Evolutionary conservation across 2,888 invertebrate species (phyloP).

Genomic region (Hymenopus coronatus): DNA sequence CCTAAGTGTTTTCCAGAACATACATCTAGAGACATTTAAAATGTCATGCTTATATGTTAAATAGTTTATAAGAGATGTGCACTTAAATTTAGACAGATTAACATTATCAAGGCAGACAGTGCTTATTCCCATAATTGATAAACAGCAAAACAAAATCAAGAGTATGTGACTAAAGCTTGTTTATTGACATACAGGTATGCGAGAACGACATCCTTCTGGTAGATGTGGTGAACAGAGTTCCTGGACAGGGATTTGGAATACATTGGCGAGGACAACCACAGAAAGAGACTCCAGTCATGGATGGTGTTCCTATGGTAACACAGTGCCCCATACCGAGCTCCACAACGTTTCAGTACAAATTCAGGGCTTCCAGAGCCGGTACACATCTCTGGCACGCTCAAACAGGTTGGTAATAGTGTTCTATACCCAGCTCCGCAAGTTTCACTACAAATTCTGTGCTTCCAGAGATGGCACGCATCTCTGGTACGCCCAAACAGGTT

Average conservation of each 20-base stretch:
- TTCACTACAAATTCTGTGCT: constrained; percentile 1
- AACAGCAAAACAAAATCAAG: too few species aligned
- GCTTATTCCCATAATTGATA: too few species aligned
- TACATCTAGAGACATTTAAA: too few species aligned
- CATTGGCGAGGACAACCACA: constrained; percentile 54
- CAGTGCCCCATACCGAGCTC: constrained; percentile 48
- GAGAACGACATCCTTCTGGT: constrained; percentile 48
- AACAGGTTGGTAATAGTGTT: constrained; percentile 37
- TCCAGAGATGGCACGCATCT: too few species aligned
- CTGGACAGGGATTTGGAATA: constrained; percentile 48
- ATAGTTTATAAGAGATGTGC: too few species aligned
- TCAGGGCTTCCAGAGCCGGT: constrained; percentile 45
- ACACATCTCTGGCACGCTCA: constrained; percentile 49
- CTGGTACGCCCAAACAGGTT: too few species aligned
- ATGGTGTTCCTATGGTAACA: constrained; percentile 48
- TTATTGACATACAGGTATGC: constrained; percentile 35
- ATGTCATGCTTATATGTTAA: too few species aligned
- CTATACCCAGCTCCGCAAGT: too few species aligned
- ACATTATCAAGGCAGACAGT: too few species aligned
- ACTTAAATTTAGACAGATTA: too few species aligned
- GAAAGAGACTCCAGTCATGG: constrained; percentile 47
- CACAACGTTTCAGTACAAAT: constrained; percentile 48
- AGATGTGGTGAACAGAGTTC: constrained; percentile 49
- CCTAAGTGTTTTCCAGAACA: too few species aligned
- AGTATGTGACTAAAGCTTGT: not conserved